Percentiles rank a stretch among this genome's conserved stretches.
Evolutionary conservation across 2,888 invertebrate species (phyloP).

Genomic region (Parnassius mnemosyne): DNA sequence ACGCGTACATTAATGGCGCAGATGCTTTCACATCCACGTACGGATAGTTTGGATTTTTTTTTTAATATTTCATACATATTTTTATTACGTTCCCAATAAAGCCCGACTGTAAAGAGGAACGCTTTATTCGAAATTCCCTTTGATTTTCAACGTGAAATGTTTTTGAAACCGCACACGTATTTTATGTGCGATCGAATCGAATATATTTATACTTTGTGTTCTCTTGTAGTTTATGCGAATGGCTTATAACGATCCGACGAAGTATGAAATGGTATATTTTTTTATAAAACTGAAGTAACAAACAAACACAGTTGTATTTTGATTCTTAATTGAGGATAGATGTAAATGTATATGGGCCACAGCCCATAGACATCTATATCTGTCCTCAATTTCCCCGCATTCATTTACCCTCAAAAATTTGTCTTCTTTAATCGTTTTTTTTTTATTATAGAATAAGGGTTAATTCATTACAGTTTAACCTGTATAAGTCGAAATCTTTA

Average conservation of each 20-base stretch:
- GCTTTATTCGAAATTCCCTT: slow-evolving; percentile 23
- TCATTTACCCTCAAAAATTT: no score
- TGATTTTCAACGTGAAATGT: slow-evolving; percentile 19
- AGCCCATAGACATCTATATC: no score
- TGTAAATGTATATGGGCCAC: no score
- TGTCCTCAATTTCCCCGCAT: no score
- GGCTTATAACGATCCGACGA: neutral
- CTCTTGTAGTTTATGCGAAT: slow-evolving; percentile 7
- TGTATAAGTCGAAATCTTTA: no score
- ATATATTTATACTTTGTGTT: slow-evolving; percentile 8
- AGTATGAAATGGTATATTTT: neutral
- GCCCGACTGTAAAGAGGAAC: slow-evolving; percentile 11
- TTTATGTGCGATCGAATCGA: neutral
- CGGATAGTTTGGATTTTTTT: slow-evolving; percentile 1
- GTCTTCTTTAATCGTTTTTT: no score
- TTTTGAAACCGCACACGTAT: slow-evolving; percentile 22
- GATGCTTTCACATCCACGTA: neutral
- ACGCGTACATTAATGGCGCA: neutral
- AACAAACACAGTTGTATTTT: no score
- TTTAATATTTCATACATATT: slow-evolving; percentile 1
- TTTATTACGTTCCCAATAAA: slow-evolving; percentile 18
- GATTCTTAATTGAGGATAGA: no score
- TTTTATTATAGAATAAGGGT: no score
- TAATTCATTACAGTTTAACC: no score
- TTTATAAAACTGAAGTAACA: no score